These are phyloP conservation scores for Drosophila seguyi DNA, from an alignment of 1,140 invertebrate genomes.

Conservation along the genomic window DNA sequence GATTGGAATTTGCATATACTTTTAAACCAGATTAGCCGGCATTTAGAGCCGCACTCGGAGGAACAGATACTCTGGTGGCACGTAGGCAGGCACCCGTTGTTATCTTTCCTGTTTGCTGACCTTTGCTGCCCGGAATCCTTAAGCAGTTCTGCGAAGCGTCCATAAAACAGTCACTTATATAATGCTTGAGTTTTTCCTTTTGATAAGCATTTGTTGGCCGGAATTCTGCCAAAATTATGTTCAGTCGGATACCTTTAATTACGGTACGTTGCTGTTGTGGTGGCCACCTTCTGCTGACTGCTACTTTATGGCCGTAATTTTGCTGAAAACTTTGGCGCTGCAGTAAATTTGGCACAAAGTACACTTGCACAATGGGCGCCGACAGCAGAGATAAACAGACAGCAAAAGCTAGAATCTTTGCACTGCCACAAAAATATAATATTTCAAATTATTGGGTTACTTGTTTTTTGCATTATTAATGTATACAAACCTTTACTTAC, in stretches of 20 bases:
- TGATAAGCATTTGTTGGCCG: constrained; percentile 39
- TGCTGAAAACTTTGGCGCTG: constrained; percentile 70
- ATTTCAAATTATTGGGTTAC: too few species aligned
- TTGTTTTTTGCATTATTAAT: too few species aligned
- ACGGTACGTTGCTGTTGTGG: constrained; percentile 26
- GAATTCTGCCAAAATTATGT: constrained; percentile 34
- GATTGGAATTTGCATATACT: constrained; percentile 35
- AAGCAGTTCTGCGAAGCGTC: constrained; percentile 25
- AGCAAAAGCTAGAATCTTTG: constrained; percentile 18
- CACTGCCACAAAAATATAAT: constrained; percentile 27
- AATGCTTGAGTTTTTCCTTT: constrained; percentile 33
- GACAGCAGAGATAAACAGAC: constrained; percentile 41
- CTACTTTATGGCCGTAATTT: constrained; percentile 54
- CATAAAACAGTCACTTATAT: constrained; percentile 47
- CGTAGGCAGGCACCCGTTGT: constrained; percentile 10
- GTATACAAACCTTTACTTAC: neutral
- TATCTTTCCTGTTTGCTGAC: constrained; percentile 25
- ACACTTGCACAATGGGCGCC: constrained; percentile 49
- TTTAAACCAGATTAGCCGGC: constrained; percentile 32
- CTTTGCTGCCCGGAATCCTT: constrained; percentile 43
- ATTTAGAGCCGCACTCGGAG: constrained; percentile 7
- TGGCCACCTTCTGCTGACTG: constrained; percentile 37
- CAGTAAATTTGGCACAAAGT: constrained; percentile 61
- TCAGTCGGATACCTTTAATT: constrained; percentile 51
- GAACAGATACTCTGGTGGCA: constrained; percentile 3